Evolutionary conservation across 2,113 vertebrate species (phyloP).

Genomic region (zebrafish (Danio rerio)): GRCz12tu NC_133185.1:9210001-9210500

Average conservation of each 20-base stretch:
- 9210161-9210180: background rate
- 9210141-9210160: background rate
- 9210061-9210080: background rate
- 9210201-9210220: no score
- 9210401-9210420: background rate
- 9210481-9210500: no score
- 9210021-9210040: background rate
- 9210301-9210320: no score
- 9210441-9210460: background rate
- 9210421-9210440: background rate
- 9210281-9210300: background rate
- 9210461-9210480: no score
- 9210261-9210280: no score
- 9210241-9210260: no score
- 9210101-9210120: background rate
- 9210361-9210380: no score
- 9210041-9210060: background rate
- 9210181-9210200: no score
- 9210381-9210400: background rate
- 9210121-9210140: constrained; percentile 2
- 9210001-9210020: no score
- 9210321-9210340: no score
- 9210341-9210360: no score
- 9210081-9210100: background rate
- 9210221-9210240: no score